phyloP scores from a whole-genome alignment of 2,797 vertebrate species.

The Masticophis lateralis region DNA sequence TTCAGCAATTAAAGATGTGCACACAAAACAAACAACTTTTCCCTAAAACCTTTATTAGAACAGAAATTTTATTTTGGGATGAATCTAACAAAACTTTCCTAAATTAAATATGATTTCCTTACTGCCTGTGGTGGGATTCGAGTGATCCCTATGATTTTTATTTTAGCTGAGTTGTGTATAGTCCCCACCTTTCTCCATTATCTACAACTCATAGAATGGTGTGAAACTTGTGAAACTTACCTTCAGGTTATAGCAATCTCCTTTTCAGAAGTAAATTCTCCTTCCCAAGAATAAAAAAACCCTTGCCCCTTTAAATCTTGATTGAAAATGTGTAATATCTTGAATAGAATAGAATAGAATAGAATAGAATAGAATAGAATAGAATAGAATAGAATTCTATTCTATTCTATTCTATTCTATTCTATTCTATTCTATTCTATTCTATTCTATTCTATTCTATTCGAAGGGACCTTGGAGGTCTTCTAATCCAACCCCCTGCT shows the following conservation, averaged over 20 bases:
- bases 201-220: not conserved
- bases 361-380: no score
- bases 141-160: not conserved
- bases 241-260: not conserved
- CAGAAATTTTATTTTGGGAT: not conserved
- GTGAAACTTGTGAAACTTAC: not conserved
- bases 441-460: no score
- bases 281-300: not conserved
- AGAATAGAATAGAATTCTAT: no score
- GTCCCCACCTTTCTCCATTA: not conserved
- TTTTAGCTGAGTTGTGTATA: not conserved
- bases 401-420: no score
- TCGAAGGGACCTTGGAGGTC: no score
- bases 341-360: no score
- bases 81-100: not conserved
- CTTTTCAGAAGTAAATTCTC: not conserved
- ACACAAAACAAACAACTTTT: not conserved
- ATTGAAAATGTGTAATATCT: not conserved
- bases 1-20: not conserved
- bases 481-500: no score
- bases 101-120: not conserved
- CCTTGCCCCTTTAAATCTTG: not conserved
- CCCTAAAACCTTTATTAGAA: not conserved
- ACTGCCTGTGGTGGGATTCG: no score
- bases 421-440: no score